These are phyloP conservation scores for Eremobia ochroleuca DNA, from an alignment of 2,888 invertebrate species.

Conservation along the genomic window DNA sequence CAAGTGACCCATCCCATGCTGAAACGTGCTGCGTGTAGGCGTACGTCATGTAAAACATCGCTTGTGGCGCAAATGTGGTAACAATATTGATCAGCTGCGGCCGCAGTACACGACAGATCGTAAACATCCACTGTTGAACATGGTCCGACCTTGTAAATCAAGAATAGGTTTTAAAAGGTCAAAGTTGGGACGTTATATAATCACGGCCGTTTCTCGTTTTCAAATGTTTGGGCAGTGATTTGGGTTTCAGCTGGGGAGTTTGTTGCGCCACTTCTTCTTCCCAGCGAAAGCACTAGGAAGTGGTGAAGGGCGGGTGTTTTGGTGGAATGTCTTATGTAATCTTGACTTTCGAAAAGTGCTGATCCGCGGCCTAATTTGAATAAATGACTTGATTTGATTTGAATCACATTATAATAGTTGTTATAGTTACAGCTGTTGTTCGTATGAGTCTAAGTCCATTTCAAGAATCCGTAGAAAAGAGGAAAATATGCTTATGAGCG, in stretches of 20 bases:
- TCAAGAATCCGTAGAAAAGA: background rate
- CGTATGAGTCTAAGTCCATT: background rate
- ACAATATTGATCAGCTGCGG: constrained; percentile 56
- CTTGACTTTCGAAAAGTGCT: too few species aligned
- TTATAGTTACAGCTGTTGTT: background rate
- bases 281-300: too few species aligned
- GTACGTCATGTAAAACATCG: constrained; percentile 43
- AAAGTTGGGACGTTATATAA: background rate
- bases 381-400: too few species aligned
- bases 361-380: too few species aligned
- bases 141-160: constrained; percentile 45
- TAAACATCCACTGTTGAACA: constrained; percentile 49
- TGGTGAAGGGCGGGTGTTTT: too few species aligned
- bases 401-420: too few species aligned
- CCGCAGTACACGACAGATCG: constrained; percentile 48
- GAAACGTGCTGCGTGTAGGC: constrained; percentile 9
- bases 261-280: too few species aligned
- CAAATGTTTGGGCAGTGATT: constrained; percentile 11
- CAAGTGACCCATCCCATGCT: background rate
- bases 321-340: too few species aligned
- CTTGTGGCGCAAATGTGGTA: constrained; percentile 44
- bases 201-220: background rate
- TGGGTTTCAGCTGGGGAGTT: too few species aligned
- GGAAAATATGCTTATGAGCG: background rate
- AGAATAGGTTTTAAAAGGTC: constrained; percentile 29